Percentiles rank a stretch among this genome's conserved stretches.
Evolutionary conservation across 2,113 vertebrate species (phyloP).

Genomic region (Vulpes lagopus): DNA sequence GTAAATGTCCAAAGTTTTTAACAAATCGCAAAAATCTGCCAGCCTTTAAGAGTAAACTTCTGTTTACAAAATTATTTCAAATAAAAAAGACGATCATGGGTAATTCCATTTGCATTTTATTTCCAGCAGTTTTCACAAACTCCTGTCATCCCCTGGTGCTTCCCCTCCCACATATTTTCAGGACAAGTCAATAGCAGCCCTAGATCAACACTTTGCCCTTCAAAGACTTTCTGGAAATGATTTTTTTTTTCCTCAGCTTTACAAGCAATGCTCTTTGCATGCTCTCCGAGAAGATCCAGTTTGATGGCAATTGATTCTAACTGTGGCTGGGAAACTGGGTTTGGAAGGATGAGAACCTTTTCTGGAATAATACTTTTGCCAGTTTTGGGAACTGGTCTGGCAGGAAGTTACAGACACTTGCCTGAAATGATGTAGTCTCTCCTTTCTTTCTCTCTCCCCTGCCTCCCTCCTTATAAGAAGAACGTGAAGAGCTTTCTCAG

Average conservation of each 20-base stretch:
- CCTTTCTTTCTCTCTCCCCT: background rate
- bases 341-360: slow-evolving; percentile 1
- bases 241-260: background rate
- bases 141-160: background rate
- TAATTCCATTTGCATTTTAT: background rate
- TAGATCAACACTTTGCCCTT: background rate
- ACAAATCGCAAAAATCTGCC: background rate
- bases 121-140: background rate
- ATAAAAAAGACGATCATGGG: background rate
- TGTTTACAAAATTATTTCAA: slow-evolving; percentile 37
- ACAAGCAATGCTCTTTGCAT: background rate
- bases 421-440: background rate
- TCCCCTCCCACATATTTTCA: background rate
- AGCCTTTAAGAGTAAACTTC: slow-evolving; percentile 1
- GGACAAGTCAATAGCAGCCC: background rate
- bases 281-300: slow-evolving; percentile 13
- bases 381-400: background rate
- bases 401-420: background rate
- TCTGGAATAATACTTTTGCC: slow-evolving; percentile 12
- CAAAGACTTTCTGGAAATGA: background rate
- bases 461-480: background rate
- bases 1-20: slow-evolving; percentile 14
- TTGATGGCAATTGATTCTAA: background rate
- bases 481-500: background rate
- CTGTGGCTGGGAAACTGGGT: background rate